Conservation (phyloP, 2,113 vertebrate genomes). For the Microcebus ravelobensis region DNA sequence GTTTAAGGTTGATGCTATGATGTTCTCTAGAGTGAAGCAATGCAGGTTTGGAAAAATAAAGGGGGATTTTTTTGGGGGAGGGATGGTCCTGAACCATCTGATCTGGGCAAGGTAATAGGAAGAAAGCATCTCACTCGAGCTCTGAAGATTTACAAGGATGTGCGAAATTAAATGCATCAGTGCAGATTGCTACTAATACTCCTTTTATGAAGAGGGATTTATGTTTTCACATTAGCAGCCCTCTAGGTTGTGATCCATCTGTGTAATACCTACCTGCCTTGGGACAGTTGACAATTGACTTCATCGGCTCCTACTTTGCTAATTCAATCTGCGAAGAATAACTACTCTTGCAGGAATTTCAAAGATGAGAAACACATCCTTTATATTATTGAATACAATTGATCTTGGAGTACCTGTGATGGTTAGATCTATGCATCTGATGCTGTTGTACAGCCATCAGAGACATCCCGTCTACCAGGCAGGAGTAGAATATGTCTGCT, state of each 20-base stretch:
- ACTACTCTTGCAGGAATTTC: slow-evolving; percentile 78
- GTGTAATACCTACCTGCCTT: slow-evolving; percentile 71
- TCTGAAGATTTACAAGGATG: slow-evolving; percentile 75
- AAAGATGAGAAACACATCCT: slow-evolving; percentile 80
- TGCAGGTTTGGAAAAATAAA: slow-evolving; percentile 30
- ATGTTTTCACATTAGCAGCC: slow-evolving; percentile 79
- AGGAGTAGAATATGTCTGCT: not conserved
- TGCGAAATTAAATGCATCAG: slow-evolving; percentile 63
- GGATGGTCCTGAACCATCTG: slow-evolving; percentile 47
- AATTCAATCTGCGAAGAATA: slow-evolving; percentile 79
- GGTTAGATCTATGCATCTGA: slow-evolving; percentile 29
- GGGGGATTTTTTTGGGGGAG: not conserved
- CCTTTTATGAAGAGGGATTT: slow-evolving; percentile 67
- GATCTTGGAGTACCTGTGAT: slow-evolving; percentile 58
- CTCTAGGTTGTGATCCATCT: slow-evolving; percentile 79
- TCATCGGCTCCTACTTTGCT: slow-evolving; percentile 81
- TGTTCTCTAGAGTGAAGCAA: not conserved
- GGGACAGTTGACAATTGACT: slow-evolving; percentile 71
- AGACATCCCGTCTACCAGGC: not conserved
- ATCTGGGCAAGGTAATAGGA: slow-evolving; percentile 42
- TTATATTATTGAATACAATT: slow-evolving; percentile 75
- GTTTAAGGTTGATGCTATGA: not conserved
- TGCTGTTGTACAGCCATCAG: not conserved
- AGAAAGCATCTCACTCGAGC: slow-evolving; percentile 51
- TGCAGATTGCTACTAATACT: slow-evolving; percentile 75